phyloP scores from a whole-genome alignment of 2,888 invertebrate species.

The Chymomyza caudatula region DNA sequence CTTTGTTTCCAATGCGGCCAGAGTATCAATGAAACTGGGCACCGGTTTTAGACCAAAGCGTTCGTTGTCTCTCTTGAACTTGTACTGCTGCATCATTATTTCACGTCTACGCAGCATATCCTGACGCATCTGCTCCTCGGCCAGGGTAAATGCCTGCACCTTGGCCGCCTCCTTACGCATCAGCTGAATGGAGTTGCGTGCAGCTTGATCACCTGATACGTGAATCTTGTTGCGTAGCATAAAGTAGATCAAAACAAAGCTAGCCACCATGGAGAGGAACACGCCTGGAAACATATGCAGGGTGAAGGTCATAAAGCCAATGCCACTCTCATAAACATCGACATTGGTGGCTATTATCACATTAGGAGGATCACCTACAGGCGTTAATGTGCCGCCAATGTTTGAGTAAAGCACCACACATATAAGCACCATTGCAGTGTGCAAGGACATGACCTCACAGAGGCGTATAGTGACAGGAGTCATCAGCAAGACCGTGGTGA shows the following conservation, averaged over 20 bases:
- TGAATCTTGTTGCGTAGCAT: conserved; percentile 83
- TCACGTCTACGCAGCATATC: conserved; percentile 85
- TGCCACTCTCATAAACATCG: conserved; percentile 77
- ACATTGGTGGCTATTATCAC: conserved; percentile 74
- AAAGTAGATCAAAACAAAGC: conserved; percentile 84
- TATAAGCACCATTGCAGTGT: conserved; percentile 90
- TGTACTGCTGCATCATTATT: conserved; percentile 81
- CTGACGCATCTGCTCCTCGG: conserved; percentile 87
- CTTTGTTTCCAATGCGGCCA: conserved; percentile 81
- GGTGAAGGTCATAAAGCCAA: conserved; percentile 88
- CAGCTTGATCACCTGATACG: conserved; percentile 77
- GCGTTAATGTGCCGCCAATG: conserved; percentile 92
- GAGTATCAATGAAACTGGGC: conserved; percentile 81
- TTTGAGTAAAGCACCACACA: conserved; percentile 92
- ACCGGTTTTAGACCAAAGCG: conserved; percentile 64
- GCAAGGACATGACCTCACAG: conserved; percentile 91
- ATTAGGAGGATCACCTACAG: conserved; percentile 92
- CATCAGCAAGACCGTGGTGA: conserved; percentile 86
- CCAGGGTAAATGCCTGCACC: conserved; percentile 87
- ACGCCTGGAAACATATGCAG: conserved; percentile 89
- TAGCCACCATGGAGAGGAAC: conserved; percentile 82
- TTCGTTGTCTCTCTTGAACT: conserved; percentile 74
- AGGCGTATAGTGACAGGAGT: conserved; percentile 88
- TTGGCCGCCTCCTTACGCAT: conserved; percentile 86
- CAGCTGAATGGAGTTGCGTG: conserved; percentile 88